A percentile compares a stretch with the other conserved stretches of the same genome.
These are phyloP conservation scores for Drosophila stalkeri DNA, from an alignment of 2,888 invertebrate genomes.

Conservation along the genomic window DNA sequence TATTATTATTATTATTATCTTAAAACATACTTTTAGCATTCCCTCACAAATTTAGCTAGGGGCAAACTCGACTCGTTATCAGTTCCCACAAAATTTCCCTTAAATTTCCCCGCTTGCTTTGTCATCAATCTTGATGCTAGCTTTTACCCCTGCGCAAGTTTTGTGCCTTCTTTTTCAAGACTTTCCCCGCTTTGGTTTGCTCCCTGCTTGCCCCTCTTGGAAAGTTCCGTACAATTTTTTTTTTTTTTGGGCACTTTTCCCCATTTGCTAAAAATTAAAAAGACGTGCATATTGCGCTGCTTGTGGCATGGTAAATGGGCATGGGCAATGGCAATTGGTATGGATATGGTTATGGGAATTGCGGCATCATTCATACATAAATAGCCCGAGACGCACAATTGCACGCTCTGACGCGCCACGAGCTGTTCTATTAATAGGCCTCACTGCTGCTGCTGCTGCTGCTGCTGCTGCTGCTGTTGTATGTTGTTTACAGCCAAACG, in stretches of 20 bases:
- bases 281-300: not conserved
- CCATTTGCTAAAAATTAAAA: not conserved
- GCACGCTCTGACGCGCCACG: conserved; percentile 48
- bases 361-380: conserved; percentile 61
- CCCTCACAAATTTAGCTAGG: not conserved
- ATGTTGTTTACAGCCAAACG: conserved; percentile 62
- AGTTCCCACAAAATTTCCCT: conserved; percentile 1
- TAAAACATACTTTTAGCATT: not conserved
- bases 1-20: too few relatives aligned
- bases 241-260: not conserved
- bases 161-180: not conserved
- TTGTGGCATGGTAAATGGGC: conserved; percentile 10
- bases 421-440: conserved; percentile 63
- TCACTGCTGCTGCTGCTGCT: conserved; percentile 2
- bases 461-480: not conserved
- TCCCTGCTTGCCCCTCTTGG: conserved; percentile 43
- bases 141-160: conserved; percentile 14
- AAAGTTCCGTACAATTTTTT: not conserved
- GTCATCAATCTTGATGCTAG: not conserved
- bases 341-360: not conserved
- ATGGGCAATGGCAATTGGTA: not conserved
- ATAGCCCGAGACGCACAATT: conserved; percentile 39
- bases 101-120: not conserved
- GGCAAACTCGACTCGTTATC: not conserved
- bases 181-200: conserved; percentile 35